phyloP scores from a whole-genome alignment of 2,888 invertebrate species.

The Drosophila quinaria region DNA sequence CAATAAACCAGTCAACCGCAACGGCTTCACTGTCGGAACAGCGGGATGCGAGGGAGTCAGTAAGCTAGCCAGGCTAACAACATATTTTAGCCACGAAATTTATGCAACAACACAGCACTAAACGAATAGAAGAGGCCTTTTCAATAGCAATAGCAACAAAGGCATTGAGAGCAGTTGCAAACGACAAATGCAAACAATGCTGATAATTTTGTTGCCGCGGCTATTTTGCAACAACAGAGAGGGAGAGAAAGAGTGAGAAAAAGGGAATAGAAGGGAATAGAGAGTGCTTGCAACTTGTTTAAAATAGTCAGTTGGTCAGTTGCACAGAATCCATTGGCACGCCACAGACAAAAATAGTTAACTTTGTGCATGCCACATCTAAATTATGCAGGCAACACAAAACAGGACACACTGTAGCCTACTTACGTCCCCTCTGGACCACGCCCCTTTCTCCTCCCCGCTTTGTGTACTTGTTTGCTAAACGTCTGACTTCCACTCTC shows the following conservation, averaged over 20 bases:
- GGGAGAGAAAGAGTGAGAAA: constrained; percentile 5
- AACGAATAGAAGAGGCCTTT: constrained; percentile 56
- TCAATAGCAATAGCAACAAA: constrained; percentile 43
- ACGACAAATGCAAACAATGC: constrained; percentile 75
- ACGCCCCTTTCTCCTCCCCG: neutral
- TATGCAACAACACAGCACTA: constrained; percentile 69
- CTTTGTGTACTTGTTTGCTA: constrained; percentile 59
- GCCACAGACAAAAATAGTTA: constrained; percentile 64
- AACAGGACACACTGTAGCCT: constrained; percentile 23
- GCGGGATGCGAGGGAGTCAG: constrained; percentile 28
- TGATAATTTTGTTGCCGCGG: constrained; percentile 77
- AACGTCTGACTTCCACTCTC: constrained; percentile 59
- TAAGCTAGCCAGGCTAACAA: constrained; percentile 45
- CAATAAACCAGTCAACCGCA: constrained; percentile 63
- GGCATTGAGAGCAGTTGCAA: constrained; percentile 31
- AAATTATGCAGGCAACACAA: constrained; percentile 76
- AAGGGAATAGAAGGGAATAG: neutral
- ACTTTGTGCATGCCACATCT: constrained; percentile 70
- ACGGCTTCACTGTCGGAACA: constrained; percentile 6
- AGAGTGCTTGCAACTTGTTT: constrained; percentile 57
- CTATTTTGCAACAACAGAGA: constrained; percentile 55
- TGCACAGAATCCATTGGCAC: constrained; percentile 61
- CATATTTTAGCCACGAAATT: constrained; percentile 76
- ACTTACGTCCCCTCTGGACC: neutral
- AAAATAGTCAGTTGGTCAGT: constrained; percentile 56